phyloP scores from a whole-genome alignment of 23 tunicate species.

The Trididemnum miniatum region DNA sequence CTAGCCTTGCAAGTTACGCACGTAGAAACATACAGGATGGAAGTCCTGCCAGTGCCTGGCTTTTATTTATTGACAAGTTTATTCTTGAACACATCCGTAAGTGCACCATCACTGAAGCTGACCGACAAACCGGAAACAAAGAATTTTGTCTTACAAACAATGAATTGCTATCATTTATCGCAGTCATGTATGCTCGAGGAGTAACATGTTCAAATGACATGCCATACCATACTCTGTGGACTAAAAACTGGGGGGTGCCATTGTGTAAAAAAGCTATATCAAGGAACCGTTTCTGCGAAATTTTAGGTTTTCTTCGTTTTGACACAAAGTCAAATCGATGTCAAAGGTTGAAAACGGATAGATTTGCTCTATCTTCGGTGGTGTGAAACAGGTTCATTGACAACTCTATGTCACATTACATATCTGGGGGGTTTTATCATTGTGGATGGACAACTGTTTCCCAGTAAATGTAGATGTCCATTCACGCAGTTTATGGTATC shows the following conservation, averaged over 20 bases:
- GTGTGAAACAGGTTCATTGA: slow-evolving; percentile 15
- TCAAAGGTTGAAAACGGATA: slow-evolving; percentile 8
- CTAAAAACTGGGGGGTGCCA: slow-evolving; percentile 8
- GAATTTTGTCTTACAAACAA: slow-evolving; percentile 4
- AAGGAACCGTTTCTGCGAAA: slow-evolving; percentile 5
- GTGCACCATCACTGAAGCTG: slow-evolving; percentile 12
- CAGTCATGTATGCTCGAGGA: slow-evolving; percentile 12
- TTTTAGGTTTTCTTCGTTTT: slow-evolving; percentile 14
- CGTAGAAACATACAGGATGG: background rate
- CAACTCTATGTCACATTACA: slow-evolving; percentile 15
- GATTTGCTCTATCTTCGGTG: slow-evolving; percentile 5
- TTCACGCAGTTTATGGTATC: slow-evolving; percentile 13
- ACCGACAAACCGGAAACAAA: slow-evolving; percentile 6
- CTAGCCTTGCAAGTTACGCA: background rate
- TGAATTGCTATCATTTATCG: background rate
- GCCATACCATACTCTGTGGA: slow-evolving; percentile 21
- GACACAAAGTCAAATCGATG: slow-evolving; percentile 19
- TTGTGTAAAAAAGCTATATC: slow-evolving; percentile 9
- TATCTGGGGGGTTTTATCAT: slow-evolving; percentile 21
- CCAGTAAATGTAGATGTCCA: slow-evolving; percentile 20
- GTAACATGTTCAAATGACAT: slow-evolving; percentile 12
- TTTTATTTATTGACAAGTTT: slow-evolving; percentile 6
- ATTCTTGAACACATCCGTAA: slow-evolving; percentile 19
- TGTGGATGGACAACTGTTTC: slow-evolving; percentile 10
- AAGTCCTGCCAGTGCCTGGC: slow-evolving; percentile 14